These are phyloP conservation scores for Acanthopagrus latus DNA, from an alignment of 2,797 vertebrate species.

Conservation along the genomic window DNA sequence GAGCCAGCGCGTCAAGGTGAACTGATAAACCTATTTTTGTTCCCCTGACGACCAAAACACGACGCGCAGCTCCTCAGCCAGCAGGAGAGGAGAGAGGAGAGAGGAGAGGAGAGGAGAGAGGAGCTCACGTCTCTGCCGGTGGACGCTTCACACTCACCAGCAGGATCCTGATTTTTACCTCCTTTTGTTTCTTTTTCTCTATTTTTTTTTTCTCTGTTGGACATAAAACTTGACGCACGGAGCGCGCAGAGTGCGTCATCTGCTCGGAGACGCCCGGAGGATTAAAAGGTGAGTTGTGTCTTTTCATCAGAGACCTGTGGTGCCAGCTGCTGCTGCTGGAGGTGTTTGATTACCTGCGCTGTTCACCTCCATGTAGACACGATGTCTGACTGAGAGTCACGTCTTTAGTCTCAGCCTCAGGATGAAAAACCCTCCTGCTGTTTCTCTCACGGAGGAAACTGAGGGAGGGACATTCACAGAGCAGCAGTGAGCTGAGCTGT, in stretches of 20 bases:
- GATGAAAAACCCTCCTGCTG: background rate
- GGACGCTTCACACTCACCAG: background rate
- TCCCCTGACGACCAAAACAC: conserved; percentile 18
- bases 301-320: conserved; percentile 8
- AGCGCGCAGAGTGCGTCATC: conserved; percentile 34
- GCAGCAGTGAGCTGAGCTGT: conserved; percentile 28
- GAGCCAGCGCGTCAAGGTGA: conserved; percentile 68
- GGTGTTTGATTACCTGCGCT: background rate
- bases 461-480: background rate
- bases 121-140: conserved; percentile 10
- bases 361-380: background rate
- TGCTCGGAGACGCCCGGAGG: background rate
- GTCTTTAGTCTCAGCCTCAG: background rate
- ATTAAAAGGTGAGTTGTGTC: conserved; percentile 57
- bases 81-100: background rate
- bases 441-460: conserved; percentile 7
- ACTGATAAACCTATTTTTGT: conserved; percentile 30
- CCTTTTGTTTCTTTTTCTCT: background rate
- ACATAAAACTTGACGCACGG: conserved; percentile 24
- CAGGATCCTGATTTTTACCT: no score
- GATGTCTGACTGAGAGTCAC: background rate
- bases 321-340: background rate
- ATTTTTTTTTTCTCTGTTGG: conserved; percentile 1
- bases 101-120: background rate
- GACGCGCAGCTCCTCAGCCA: conserved; percentile 35